Evolutionary conservation across 2,888 invertebrate species (phyloP), one percentile per base, ranked within the genome.

Genomic region (Physocephala rufipes): DNA sequence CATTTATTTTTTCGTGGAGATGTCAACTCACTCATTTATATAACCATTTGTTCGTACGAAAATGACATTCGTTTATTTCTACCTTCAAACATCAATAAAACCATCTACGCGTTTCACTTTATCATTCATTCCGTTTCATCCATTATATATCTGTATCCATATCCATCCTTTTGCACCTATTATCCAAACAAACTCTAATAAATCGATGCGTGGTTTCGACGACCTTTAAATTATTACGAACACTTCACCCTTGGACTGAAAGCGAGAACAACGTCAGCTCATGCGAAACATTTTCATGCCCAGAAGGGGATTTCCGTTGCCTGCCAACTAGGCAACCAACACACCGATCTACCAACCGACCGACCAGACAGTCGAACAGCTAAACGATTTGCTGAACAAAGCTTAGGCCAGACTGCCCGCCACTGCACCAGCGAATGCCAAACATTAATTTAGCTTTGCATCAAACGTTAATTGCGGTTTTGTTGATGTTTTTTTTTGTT

Each of bases 341-440:
- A n/a, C n/a, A n/a, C n/a, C n/a, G n/a, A n/a, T n/a, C 19, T 5
- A 15, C 59, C n/a, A 1, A 19, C 49, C 51, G 15, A 16, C 64
- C 63, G 49, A 65, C 51, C 30, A 16, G 49, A n/a, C n/a, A n/a
- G n/a, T n/a, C n/a, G n/a, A n/a, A n/a, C n/a, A n/a, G n/a, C n/a
- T n/a, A n/a, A n/a, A n/a, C n/a, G n/a, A n/a, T n/a, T 28, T 24
- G n/a, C 26, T 49, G 49, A 55, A 64, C 64, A 64, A 64, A 49
- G 15, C 21, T 43, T 36, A 36, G 36, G 36, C 36, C n/a, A n/a
- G n/a, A n/a, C n/a, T n/a, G n/a, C 13, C 12, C 64, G 28, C 16
- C 51, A 51, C 1, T 24, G 26, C 12, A 28, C 28, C n/a, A 51
- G 19, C 51, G 65, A 19, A 15, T 62, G 45, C 36, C 43, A 45